Base-by-base conservation (phyloP, 2,113 vertebrate genomes). In the Pholis gunnellus region DNA sequence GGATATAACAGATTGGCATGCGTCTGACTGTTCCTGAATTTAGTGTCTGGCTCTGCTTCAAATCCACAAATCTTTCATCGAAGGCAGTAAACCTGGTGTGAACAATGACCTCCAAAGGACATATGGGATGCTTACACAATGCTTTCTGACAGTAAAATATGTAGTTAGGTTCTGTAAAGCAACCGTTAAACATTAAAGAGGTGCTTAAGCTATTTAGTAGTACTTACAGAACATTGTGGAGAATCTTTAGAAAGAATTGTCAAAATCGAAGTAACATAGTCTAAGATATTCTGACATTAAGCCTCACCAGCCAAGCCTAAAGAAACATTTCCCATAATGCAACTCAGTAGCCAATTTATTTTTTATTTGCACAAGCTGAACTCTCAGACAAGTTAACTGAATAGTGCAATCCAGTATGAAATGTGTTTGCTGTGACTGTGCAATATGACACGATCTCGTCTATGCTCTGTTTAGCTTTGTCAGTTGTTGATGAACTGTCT, bases 41-140 rank as follows among this genome's bases (percentile, higher is more conserved):
- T 46, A 78, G 27, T 22, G 40, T 78, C 69, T 75, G 64, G 69
- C 40, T 73, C 46, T 46, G 72, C 48, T 84, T 86, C 76, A 78
- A 44, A 65, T 64, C 72, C 42, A 85, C 64, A 85, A 76, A 81
- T 83, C 48, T 84, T 87, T 89, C 48, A 78, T 44, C 36, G 44
- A 44, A 73, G 70, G 56, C 69, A 22, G 65, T 87, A 79, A 90
- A 90, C 70, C 73, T 57, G 20, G n/a, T 15, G 11, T 88, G 81
- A 87, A 75, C 61, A 68, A 13, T 75, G 82, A 81, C 86, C 84
- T 79, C 75, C 67, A 69, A 29, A 87, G 34, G 48, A 60, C 61
- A 46, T 44, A 67, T 72, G 61, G 57, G 64, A 73, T 50, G 64
- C 8, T 84, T 54, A 42, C 18, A 3, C 34, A 34, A 42, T 80